Evolutionary conservation across 2,113 vertebrate species (phyloP).

Genomic region (Xiphorhynchus elegans): DNA sequence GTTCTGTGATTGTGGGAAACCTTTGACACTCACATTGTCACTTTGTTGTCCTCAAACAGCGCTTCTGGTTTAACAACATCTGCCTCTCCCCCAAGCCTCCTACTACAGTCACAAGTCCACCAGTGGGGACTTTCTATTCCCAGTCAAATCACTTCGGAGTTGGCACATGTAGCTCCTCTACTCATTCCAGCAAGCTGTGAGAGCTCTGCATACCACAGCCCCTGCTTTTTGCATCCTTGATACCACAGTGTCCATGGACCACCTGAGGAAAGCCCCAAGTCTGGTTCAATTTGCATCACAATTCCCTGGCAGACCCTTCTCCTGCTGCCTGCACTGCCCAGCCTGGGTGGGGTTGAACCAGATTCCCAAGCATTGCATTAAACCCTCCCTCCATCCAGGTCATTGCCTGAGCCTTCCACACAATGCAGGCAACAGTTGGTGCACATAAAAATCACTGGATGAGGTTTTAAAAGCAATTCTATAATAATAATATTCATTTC

Average conservation of each 20-base stretch:
- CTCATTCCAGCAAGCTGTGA: background rate
- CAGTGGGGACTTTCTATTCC: background rate
- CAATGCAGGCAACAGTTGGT: background rate
- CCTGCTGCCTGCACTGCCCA: background rate
- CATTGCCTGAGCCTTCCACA: background rate
- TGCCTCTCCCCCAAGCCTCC: fast-evolving
- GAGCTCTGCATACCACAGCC: background rate
- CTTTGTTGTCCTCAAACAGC: background rate
- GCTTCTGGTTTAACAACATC: background rate
- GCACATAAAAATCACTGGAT: background rate
- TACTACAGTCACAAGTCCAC: background rate
- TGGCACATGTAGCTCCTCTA: background rate
- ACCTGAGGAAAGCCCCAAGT: background rate
- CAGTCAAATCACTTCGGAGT: background rate
- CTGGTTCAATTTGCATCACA: background rate
- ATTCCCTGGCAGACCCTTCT: background rate
- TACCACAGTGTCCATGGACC: background rate
- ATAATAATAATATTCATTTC: background rate
- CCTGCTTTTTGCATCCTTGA: background rate
- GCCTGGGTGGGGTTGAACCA: background rate
- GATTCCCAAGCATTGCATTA: background rate
- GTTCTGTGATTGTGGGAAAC: background rate
- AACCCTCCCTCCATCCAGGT: background rate
- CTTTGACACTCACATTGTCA: background rate
- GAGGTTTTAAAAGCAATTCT: background rate